These are phyloP conservation scores for Rhabdophis nuchalis DNA, from an alignment of 2,797 vertebrate species.

Conservation along the genomic window DNA sequence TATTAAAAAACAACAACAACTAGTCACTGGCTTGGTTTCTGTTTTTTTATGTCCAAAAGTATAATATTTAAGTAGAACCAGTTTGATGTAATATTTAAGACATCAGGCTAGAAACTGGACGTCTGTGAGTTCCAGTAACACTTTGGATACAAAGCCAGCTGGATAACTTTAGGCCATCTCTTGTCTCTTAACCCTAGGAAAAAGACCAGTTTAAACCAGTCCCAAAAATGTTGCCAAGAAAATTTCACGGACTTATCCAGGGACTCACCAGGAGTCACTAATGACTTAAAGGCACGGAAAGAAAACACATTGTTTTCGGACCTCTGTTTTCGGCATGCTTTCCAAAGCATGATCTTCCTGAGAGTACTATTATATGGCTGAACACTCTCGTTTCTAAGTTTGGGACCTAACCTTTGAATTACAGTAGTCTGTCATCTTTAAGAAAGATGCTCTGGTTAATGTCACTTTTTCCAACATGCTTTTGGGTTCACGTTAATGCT, in stretches of 20 bases:
- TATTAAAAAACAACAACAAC: neutral
- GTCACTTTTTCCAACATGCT: neutral
- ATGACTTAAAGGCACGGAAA: neutral
- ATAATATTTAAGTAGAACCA: neutral
- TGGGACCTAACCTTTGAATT: neutral
- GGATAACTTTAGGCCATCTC: neutral
- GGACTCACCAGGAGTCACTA: neutral
- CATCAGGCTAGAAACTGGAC: neutral
- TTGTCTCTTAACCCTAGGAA: neutral
- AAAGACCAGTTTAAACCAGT: neutral
- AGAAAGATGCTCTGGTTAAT: neutral
- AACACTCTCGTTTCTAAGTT: neutral
- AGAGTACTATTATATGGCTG: neutral
- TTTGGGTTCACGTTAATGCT: neutral
- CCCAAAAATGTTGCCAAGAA: neutral
- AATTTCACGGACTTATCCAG: neutral
- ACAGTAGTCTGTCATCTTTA: neutral
- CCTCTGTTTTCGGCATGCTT: neutral
- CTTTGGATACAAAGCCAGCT: neutral
- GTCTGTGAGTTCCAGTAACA: neutral
- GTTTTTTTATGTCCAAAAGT: neutral
- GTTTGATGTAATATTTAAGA: neutral
- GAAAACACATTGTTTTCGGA: neutral
- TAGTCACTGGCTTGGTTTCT: no score
- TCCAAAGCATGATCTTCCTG: neutral